Evolutionary conservation across 1,140 invertebrate genomes (phyloP).

Genomic region (Catajapyx aquilonaris): DNA sequence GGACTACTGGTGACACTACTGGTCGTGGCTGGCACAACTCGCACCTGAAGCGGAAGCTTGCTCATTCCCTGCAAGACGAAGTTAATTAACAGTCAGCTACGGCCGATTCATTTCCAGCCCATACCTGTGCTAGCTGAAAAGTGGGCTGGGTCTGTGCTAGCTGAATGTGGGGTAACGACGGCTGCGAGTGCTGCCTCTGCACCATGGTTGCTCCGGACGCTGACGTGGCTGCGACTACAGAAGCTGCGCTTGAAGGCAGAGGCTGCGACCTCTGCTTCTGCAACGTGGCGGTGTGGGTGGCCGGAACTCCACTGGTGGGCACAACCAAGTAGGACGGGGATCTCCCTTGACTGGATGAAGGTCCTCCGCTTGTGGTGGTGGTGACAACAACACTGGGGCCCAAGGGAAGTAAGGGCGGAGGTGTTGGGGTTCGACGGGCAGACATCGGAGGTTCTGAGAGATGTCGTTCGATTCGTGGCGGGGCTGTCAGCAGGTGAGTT

Average conservation of each 20-base stretch:
- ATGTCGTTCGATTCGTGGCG: slow-evolving; percentile 25
- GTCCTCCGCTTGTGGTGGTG: slow-evolving; percentile 7
- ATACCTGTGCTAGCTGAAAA: too few species aligned
- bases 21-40: too few species aligned
- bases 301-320: slow-evolving; percentile 20
- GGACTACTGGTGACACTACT: too few species aligned
- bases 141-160: too few species aligned
- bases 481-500: too few species aligned
- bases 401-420: slow-evolving; percentile 23
- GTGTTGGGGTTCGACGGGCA: slow-evolving; percentile 15
- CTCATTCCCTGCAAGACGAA: too few species aligned
- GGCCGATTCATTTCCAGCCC: too few species aligned
- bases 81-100: too few species aligned
- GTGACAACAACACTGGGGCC: slow-evolving; percentile 10
- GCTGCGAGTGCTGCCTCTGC: slow-evolving; percentile 29
- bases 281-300: slow-evolving; percentile 30
- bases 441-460: slow-evolving; percentile 27
- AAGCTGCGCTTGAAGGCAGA: slow-evolving; percentile 28
- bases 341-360: not conserved
- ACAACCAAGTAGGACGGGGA: not conserved
- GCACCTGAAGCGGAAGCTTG: too few species aligned
- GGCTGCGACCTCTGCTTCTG: slow-evolving; percentile 44
- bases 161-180: too few species aligned
- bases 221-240: not conserved
- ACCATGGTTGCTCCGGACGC: slow-evolving; percentile 15